Evolutionary conservation across 1,140 invertebrate species (phyloP).

Genomic region (Rhopalosiphum padi): DNA sequence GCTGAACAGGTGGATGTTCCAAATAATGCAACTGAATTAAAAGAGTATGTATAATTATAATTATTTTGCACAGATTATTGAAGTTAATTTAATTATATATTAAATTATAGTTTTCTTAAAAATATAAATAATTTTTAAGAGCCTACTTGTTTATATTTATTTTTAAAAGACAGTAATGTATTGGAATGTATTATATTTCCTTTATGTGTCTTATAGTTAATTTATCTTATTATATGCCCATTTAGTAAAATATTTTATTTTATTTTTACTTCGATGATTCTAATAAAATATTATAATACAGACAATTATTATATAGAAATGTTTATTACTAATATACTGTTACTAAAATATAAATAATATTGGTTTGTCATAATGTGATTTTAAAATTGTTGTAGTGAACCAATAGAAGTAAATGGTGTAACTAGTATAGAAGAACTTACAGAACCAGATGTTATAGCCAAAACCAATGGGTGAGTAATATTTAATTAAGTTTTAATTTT

Average conservation of each 20-base stretch:
- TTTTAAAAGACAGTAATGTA: background rate
- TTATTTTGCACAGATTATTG: background rate
- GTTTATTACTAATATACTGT: background rate
- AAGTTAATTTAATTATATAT: background rate
- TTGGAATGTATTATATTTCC: background rate
- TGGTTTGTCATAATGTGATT: background rate
- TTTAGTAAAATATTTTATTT: background rate
- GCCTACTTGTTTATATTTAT: background rate
- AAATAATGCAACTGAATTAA: background rate
- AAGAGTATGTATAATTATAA: background rate
- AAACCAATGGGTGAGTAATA: background rate
- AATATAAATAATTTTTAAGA: background rate
- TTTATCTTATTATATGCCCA: background rate
- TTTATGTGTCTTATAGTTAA: background rate
- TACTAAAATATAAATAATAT: background rate
- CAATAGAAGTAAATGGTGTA: background rate
- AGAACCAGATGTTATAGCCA: constrained; percentile 3
- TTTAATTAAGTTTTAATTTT: background rate
- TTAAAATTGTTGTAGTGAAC: background rate
- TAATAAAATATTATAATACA: background rate
- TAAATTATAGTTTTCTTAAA: background rate
- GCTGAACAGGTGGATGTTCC: background rate
- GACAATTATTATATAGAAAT: too few species aligned
- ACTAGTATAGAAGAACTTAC: background rate
- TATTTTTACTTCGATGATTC: background rate